Conservation (phyloP, 2,113 vertebrate genomes). For the Sisor rabdophorus region DNA sequence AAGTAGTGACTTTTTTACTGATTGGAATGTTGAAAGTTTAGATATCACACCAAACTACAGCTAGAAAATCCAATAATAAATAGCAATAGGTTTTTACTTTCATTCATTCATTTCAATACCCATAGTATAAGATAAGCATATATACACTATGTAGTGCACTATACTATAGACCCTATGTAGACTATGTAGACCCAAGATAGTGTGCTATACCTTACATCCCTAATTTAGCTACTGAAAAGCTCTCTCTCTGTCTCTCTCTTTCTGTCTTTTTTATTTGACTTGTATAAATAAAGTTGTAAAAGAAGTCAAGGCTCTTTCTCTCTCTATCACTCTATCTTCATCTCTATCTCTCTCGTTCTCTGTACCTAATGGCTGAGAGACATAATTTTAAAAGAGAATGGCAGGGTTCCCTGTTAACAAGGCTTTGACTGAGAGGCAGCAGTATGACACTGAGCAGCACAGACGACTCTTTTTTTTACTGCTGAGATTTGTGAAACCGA, state of each 20-base stretch:
- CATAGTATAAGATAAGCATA: too few species aligned
- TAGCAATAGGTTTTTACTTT: not conserved
- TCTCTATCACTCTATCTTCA: too few species aligned
- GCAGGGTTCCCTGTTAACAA: constrained; percentile 48
- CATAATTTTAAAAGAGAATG: constrained; percentile 36
- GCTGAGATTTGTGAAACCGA: constrained; percentile 38
- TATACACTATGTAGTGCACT: too few species aligned
- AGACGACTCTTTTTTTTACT: constrained; percentile 46
- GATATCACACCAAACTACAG: not conserved
- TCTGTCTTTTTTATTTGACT: too few species aligned
- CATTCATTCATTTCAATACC: not conserved
- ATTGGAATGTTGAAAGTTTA: constrained; percentile 1
- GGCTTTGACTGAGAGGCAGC: constrained; percentile 45
- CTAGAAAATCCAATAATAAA: not conserved
- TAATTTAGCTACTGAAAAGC: not conserved
- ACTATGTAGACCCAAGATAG: not conserved
- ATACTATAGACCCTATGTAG: not conserved
- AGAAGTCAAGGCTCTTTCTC: too few species aligned
- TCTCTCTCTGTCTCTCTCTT: too few species aligned
- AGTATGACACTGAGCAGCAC: constrained; percentile 45
- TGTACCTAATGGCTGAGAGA: constrained; percentile 1
- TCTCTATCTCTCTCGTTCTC: too few species aligned
- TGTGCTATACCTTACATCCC: too few species aligned
- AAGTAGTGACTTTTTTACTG: not conserved
- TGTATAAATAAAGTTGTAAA: too few species aligned